phyloP scores from a whole-genome alignment of 2,888 invertebrate species.

The Phania funesta region DNA sequence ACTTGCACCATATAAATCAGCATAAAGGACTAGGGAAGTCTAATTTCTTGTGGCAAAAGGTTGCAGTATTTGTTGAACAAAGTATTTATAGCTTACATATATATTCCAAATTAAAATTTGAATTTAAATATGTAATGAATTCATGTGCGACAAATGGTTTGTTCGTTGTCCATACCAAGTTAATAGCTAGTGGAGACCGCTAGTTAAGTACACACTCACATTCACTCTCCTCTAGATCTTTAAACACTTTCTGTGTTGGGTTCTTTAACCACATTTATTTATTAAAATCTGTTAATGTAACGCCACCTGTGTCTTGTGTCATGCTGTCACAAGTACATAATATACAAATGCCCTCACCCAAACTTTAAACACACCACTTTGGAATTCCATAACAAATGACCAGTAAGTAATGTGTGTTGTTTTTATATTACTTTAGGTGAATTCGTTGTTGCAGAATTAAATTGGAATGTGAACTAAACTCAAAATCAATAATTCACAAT shows the following conservation, averaged over 20 bases:
- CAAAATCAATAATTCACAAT: conserved; percentile 65
- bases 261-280: not conserved
- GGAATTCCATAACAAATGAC: conserved; percentile 23
- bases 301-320: conserved; percentile 26
- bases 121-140: no score
- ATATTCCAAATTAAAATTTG: no score
- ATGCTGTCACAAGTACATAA: conserved; percentile 25
- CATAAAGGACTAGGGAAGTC: no score
- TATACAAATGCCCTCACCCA: not conserved
- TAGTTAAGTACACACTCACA: not conserved
- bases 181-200: no score
- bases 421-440: not conserved
- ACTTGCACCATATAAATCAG: no score
- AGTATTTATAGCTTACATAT: no score
- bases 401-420: not conserved
- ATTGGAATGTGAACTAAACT: conserved; percentile 55
- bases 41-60: no score
- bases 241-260: not conserved
- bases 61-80: no score
- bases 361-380: conserved; percentile 15
- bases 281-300: conserved; percentile 24
- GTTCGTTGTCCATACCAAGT: no score
- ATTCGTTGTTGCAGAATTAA: conserved; percentile 41
- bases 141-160: no score
- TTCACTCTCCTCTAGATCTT: not conserved